Conservation (phyloP, 92 coral and sea anemone genomes). For the Parazoanthus atlanticus region DNA sequence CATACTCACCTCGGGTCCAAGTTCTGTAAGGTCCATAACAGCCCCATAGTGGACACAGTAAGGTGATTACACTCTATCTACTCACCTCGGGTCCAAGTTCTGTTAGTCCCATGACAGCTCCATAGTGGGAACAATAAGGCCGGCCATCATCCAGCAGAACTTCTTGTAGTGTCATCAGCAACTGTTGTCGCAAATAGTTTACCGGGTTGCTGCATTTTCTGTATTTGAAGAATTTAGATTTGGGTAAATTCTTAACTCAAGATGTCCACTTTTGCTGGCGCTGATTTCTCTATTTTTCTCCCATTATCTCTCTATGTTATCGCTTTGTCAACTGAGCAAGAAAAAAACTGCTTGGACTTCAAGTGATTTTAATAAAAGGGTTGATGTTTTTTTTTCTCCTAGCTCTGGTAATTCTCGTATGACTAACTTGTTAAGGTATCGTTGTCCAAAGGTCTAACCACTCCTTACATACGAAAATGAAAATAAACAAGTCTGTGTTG, state of each 20-base stretch:
- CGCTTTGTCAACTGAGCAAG: background rate
- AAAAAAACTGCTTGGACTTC: no score
- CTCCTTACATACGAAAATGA: background rate
- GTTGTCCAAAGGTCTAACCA: background rate
- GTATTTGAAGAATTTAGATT: background rate
- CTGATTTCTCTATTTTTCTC: background rate
- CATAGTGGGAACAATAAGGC: constrained; percentile 93
- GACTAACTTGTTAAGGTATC: background rate
- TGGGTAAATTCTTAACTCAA: background rate
- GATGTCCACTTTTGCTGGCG: background rate
- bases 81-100: constrained; percentile 92
- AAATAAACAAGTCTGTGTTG: background rate
- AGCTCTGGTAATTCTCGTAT: no score
- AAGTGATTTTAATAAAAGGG: no score
- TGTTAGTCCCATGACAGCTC: constrained; percentile 90
- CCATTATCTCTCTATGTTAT: background rate
- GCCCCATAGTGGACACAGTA: constrained; percentile 94
- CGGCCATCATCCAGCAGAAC: constrained; percentile 84
- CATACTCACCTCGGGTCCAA: constrained; percentile 81
- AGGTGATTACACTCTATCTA: constrained; percentile 28
- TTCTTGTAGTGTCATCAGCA: constrained; percentile 88
- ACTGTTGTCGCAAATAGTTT: constrained; percentile 89
- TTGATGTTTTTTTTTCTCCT: background rate
- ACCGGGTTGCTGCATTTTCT: constrained; percentile 95
- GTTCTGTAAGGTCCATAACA: constrained; percentile 79